Conservation (phyloP, 1,140 invertebrate genomes). For the Bombus balteatus region DNA sequence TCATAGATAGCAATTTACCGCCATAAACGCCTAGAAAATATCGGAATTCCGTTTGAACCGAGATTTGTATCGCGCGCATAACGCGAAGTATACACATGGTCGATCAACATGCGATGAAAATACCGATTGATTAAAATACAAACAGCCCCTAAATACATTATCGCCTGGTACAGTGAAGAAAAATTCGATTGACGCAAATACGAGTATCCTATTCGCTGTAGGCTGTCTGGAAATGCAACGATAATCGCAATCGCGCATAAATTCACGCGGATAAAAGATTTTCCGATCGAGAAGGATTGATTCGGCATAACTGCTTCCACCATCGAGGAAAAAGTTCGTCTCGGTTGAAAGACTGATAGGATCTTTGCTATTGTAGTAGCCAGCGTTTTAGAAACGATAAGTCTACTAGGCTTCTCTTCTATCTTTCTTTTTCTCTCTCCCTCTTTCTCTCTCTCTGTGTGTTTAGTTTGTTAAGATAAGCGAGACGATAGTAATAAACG, state of each 20-base stretch:
- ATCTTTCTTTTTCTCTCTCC: background rate
- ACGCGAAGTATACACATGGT: background rate
- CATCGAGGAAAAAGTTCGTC: background rate
- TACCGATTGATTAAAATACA: background rate
- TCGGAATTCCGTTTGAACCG: conserved; percentile 12
- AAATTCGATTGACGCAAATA: conserved; percentile 16
- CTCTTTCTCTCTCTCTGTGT: background rate
- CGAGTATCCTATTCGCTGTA: too few species aligned
- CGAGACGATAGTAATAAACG: conserved; percentile 63
- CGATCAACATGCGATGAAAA: background rate
- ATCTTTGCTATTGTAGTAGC: conserved; percentile 26
- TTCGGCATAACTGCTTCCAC: background rate
- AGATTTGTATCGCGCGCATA: background rate
- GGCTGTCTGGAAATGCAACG: background rate
- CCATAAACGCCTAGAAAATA: background rate
- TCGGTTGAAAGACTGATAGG: conserved; percentile 34
- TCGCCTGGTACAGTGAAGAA: background rate
- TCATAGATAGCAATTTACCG: background rate
- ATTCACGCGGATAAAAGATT: conserved; percentile 43
- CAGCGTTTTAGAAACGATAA: conserved; percentile 52
- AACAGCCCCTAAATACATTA: conserved; percentile 16
- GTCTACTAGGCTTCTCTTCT: background rate
- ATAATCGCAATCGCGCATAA: conserved; percentile 10
- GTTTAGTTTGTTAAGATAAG: conserved; percentile 50
- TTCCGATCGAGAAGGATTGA: background rate